Base-by-base conservation (phyloP, 2,797 vertebrate species). In the Enteromius anoplus region DNA sequence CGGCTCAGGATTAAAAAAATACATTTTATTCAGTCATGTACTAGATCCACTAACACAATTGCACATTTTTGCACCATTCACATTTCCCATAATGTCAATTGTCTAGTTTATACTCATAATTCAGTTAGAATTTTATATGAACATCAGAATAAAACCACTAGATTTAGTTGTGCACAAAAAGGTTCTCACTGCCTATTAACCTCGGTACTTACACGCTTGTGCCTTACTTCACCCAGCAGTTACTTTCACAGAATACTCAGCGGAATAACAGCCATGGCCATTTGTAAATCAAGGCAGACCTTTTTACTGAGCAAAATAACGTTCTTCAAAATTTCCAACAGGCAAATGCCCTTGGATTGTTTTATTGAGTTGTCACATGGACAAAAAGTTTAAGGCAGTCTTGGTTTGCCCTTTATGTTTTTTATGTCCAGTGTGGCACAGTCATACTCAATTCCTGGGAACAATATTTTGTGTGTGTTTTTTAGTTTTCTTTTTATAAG, bases 321-420 rank as follows among this genome's bases (percentile, higher is more conserved):
- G 55, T 84, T 88, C 40, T 81, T 78, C 80, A 78, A 80, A 86
- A 80, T 26, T 26, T 26, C 26, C 26, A 26, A 26, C 26, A 26
- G 26, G 26, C 1, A 26, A 26, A 26, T 26, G 26, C 26, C 26
- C 26, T 26, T 26, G 26, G 26, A 26, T 26, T 26, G 26, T 26
- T 26, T 26, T 26, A 26, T 26, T 26, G 26, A 26, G 26, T 26
- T 26, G 26, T 26, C 26, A 26, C 26, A 26, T 26, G 26, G 26
- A 26, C 26, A 26, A 26, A 26, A 26, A 26, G 26, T 26, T 26
- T 26, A 26, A 87, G 76, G 69, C 70, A 66, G 68, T 75, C 70
- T 32, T 73, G 58, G 79, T 87, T 85, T 72, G 78, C 51, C 82
- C 78, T 83, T 85, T 37, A 5, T 37, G 37, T 37, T 37, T 83